phyloP scores from a whole-genome alignment of 2,888 invertebrate genomes.

The Smittia aterrima region DNA sequence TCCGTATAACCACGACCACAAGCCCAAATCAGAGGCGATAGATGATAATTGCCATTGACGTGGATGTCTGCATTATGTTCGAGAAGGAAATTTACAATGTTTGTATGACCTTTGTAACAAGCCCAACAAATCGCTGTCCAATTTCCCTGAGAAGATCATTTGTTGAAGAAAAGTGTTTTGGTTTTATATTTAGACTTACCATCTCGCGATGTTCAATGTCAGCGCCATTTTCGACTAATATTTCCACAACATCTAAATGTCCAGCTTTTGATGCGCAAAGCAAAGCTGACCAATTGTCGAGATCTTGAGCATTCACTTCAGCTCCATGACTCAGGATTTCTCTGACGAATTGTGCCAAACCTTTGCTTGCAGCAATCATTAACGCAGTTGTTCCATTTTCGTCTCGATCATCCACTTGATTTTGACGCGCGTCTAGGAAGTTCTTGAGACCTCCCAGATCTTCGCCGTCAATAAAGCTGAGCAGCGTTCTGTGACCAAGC shows the following conservation, averaged over 20 bases:
- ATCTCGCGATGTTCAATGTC: conserved; percentile 83
- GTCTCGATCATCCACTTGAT: conserved; percentile 81
- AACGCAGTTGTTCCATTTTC: conserved; percentile 94
- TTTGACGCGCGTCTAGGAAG: conserved; percentile 78
- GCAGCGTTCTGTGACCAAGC: conserved; percentile 77
- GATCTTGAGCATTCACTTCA: conserved; percentile 87
- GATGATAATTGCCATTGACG: conserved; percentile 92
- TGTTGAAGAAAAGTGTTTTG: neutral
- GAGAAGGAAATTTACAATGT: conserved; percentile 73
- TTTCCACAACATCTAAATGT: conserved; percentile 73
- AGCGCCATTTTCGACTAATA: conserved; percentile 81
- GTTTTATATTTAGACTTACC: conserved; percentile 56
- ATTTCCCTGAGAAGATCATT: conserved; percentile 67
- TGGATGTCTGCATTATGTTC: conserved; percentile 90
- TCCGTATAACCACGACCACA: conserved; percentile 80
- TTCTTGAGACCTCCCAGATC: conserved; percentile 75
- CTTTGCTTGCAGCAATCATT: conserved; percentile 86
- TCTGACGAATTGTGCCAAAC: conserved; percentile 77
- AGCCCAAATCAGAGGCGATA: conserved; percentile 88
- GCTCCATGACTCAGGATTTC: conserved; percentile 86
- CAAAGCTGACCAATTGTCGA: conserved; percentile 90
- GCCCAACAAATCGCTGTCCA: conserved; percentile 99
- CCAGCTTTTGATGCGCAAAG: conserved; percentile 90
- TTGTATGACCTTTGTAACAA: conserved; percentile 83
- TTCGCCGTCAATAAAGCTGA: conserved; percentile 76